phyloP scores from a whole-genome alignment of 2,888 invertebrate species.

The Pollenia griseotomentosa region DNA sequence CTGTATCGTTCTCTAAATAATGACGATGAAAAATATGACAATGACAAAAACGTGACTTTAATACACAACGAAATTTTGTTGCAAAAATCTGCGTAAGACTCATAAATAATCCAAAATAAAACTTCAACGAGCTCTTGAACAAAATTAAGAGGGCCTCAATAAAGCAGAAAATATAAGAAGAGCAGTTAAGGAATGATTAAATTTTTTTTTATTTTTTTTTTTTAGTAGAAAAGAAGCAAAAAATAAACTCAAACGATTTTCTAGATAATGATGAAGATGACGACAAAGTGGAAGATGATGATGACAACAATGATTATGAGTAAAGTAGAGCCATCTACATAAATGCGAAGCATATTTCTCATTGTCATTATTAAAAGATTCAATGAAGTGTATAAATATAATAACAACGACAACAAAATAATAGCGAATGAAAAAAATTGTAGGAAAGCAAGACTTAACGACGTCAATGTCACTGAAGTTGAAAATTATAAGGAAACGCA shows the following conservation, averaged over 20 bases:
- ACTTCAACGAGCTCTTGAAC: background rate
- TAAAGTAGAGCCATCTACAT: constrained; percentile 35
- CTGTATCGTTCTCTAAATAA: constrained; percentile 25
- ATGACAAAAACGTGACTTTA: constrained; percentile 62
- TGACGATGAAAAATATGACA: constrained; percentile 42
- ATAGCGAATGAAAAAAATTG: background rate
- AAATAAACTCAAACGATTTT: background rate
- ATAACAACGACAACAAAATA: constrained; percentile 42
- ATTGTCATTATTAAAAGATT: constrained; percentile 60
- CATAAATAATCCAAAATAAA: constrained; percentile 7
- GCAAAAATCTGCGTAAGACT: constrained; percentile 30
- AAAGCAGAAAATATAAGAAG: constrained; percentile 3
- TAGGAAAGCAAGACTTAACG: constrained; percentile 5
- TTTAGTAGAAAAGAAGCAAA: background rate
- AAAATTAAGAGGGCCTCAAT: constrained; percentile 11
- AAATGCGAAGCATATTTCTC: constrained; percentile 55
- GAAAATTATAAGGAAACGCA: constrained; percentile 16
- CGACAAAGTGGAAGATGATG: constrained; percentile 7
- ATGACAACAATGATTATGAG: background rate
- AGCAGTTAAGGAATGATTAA: constrained; percentile 41
- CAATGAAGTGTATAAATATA: constrained; percentile 65
- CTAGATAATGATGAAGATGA: background rate
- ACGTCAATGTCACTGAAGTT: background rate
- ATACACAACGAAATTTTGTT: constrained; percentile 28
- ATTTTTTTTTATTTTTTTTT: background rate